Conservation (phyloP, 2,797 vertebrate genomes). For the Rhinoraja longicauda region DNA sequence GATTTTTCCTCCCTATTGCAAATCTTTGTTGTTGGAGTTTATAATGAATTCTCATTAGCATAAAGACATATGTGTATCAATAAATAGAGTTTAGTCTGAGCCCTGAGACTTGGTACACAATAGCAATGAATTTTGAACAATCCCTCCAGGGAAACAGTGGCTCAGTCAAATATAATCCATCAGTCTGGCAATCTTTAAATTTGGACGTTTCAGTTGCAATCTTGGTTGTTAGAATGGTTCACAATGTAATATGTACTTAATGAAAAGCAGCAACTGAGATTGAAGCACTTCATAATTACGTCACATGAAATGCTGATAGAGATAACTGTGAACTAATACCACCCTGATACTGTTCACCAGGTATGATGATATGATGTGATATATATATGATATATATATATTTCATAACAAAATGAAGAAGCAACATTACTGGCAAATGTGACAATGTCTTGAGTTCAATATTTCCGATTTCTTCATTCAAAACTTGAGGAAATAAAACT, state of each 20-base stretch:
- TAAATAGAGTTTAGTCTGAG: background rate
- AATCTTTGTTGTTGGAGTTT: background rate
- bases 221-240: background rate
- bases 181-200: conserved; percentile 17
- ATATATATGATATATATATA: too few relatives aligned
- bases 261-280: background rate
- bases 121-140: background rate
- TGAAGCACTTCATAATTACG: background rate
- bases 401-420: background rate
- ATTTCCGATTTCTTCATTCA: background rate
- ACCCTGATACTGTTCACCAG: background rate
- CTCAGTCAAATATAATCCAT: conserved; percentile 22
- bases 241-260: background rate
- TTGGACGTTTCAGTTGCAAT: conserved; percentile 18
- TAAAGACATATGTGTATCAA: background rate
- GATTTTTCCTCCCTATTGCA: background rate
- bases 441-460: background rate
- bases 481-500: background rate
- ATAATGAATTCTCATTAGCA: conserved; percentile 14
- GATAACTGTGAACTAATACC: background rate
- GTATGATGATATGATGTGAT: too few relatives aligned
- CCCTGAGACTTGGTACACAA: background rate
- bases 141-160: background rate
- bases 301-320: background rate
- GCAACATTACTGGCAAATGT: background rate